Base-by-base conservation (phyloP, 2,888 invertebrate species). In the Bembecia ichneumoniformis region DNA sequence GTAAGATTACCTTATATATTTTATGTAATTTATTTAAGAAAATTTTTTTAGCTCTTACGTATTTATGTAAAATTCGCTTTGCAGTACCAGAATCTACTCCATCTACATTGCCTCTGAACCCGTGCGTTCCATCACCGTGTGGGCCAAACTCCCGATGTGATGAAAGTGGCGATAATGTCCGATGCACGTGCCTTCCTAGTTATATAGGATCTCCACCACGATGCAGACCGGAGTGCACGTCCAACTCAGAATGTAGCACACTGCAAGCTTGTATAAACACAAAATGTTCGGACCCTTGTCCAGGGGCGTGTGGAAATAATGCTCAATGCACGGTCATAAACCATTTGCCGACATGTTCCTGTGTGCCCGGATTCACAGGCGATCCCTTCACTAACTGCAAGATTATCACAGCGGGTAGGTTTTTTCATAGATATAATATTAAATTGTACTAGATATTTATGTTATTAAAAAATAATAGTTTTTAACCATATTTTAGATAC, bases 71-170 rank as follows among this genome's bases (percentile, higher is more conserved):
- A 40, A 28, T 28, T 28, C 28, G 28, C 28, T 47, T 68, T 64
- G 51, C 55, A 84, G 82, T 72, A 57, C 64, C 72, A 48, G 50
- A 67, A 58, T 71, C 82, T 54, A 77, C 74, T 52, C 57, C 68
- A 34, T 57, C 70, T 46, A 57, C 56, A 46, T 60, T 77, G 52
- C 59, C 81, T 47, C 66, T 77, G 35, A 90, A 90, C 58, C 93
- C 93, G 0, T 94, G 94, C 59, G 70, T 89, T 52, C 93, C 94
- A 35, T 92, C 91, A 47, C 94, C 95, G 15, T 96, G 96, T 71
- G 95, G 95, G 52, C 87, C 92, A 9, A 94, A 93, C 73, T 92
- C 95, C 10, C 86, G 89, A 59, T 96, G 95, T 68, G 87, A 88
- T 63, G 91, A 91, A 67, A 89, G 88, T 57, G 90, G 90, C 59